These are phyloP conservation scores for Xenopus tropicalis DNA, from an alignment of 2,113 vertebrate genomes.

Conservation along the genomic window DNA sequence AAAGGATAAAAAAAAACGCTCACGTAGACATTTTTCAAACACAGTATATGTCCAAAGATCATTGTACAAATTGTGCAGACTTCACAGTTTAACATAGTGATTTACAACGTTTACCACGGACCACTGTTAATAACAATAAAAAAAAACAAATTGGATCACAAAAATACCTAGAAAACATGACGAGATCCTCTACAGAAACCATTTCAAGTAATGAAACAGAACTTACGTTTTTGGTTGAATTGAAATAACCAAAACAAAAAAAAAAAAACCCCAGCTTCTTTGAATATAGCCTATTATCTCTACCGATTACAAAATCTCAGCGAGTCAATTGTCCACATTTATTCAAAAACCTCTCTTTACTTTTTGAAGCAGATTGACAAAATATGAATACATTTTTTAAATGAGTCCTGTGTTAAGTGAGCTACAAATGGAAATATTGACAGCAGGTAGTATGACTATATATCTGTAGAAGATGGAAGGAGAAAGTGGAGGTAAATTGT, in stretches of 20 bases:
- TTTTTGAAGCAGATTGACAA: not conserved
- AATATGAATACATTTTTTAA: not conserved
- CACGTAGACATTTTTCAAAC: slow-evolving; percentile 50
- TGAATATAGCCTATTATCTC: not conserved
- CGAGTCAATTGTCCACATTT: not conserved
- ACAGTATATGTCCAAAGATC: slow-evolving; percentile 43
- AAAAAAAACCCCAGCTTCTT: not conserved
- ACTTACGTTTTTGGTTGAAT: slow-evolving; percentile 14
- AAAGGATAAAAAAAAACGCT: slow-evolving; percentile 52
- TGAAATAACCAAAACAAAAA: not conserved
- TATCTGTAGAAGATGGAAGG: not conserved
- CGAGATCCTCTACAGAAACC: slow-evolving; percentile 1
- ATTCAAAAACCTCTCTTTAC: not conserved
- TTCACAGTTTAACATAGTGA: slow-evolving; percentile 64
- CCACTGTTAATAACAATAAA: slow-evolving; percentile 5
- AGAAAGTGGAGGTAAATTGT: slow-evolving; percentile 18
- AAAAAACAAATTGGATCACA: not conserved
- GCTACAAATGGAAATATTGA: not conserved
- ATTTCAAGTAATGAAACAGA: slow-evolving; percentile 14
- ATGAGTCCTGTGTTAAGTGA: not conserved
- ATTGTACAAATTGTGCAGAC: slow-evolving; percentile 47
- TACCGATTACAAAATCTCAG: slow-evolving; percentile 17
- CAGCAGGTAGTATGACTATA: slow-evolving; percentile 9
- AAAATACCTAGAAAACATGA: slow-evolving; percentile 26
- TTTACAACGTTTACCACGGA: slow-evolving; percentile 29